Percentiles rank a stretch among this genome's conserved stretches.
These are phyloP conservation scores for Brachionus rotundiformis DNA, from an alignment of 1,140 invertebrate genomes.

Conservation along the genomic window DNA sequence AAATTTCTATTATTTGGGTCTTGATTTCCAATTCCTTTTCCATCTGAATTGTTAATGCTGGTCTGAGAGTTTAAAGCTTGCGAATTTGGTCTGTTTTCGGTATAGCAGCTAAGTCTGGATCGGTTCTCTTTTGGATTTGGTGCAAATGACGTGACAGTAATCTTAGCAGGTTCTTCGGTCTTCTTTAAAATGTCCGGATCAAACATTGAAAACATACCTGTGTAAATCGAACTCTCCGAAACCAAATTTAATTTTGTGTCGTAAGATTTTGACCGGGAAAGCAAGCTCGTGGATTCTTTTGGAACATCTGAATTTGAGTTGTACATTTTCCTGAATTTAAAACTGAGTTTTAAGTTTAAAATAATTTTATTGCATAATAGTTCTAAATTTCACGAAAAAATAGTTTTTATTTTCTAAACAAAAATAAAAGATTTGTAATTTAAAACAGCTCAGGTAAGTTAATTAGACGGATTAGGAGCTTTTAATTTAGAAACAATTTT, in stretches of 20 bases:
- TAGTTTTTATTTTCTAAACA: not conserved
- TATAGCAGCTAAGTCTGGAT: not conserved
- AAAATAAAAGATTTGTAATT: not conserved
- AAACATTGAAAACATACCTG: slow-evolving; percentile 17
- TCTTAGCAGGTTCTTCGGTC: not conserved
- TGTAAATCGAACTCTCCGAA: not conserved
- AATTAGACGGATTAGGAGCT: not conserved
- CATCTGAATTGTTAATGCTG: not conserved
- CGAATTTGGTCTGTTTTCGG: not conserved
- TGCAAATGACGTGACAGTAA: slow-evolving; percentile 37
- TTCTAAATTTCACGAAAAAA: slow-evolving; percentile 5
- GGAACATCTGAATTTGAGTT: not conserved
- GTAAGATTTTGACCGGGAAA: slow-evolving; percentile 25
- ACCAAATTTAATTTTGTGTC: slow-evolving; percentile 22
- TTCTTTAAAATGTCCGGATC: not conserved
- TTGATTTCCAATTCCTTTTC: not conserved
- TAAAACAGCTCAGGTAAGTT: not conserved
- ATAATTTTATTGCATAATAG: slow-evolving; percentile 13
- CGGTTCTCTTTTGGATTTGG: not conserved
- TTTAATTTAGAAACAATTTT: not conserved
- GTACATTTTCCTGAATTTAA: slow-evolving; percentile 1
- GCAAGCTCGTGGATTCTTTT: not conserved
- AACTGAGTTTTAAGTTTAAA: not conserved
- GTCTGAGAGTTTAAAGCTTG: not conserved
- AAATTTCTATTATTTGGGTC: slow-evolving; percentile 31